A percentile compares a stretch with the other conserved stretches of the same genome.
Evolutionary conservation across 2,113 vertebrate genomes (phyloP).

Genomic region (Setophaga kirtlandii): DNA sequence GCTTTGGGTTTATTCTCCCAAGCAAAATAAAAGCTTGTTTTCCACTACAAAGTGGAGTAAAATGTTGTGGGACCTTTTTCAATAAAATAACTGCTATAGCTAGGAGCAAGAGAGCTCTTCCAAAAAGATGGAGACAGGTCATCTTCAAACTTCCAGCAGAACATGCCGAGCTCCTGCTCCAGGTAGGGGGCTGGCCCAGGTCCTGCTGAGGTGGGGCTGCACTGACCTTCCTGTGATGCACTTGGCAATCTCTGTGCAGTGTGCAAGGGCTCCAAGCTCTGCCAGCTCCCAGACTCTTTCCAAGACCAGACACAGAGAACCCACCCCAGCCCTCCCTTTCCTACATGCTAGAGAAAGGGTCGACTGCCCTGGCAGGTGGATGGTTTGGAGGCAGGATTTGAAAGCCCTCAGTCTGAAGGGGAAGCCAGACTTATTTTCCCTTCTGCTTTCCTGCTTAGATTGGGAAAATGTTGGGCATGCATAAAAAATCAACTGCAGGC

Average conservation of each 20-base stretch:
- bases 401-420: not conserved
- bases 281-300: not conserved
- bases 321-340: not conserved
- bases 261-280: not conserved
- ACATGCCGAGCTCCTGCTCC: fast-evolving
- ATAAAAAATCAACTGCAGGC: not conserved
- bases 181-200: not conserved
- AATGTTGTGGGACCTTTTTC: not conserved
- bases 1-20: not conserved
- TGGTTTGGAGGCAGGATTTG: not conserved
- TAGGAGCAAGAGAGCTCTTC: not conserved
- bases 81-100: not conserved
- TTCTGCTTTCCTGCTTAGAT: not conserved
- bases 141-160: not conserved
- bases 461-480: not conserved
- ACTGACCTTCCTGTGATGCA: not conserved
- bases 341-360: not conserved
- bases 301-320: not conserved
- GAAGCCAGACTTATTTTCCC: not conserved
- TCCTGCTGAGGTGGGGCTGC: not conserved
- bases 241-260: fast-evolving
- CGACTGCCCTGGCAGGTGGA: not conserved
- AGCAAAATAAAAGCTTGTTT: not conserved
- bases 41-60: not conserved
- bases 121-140: not conserved